Evolutionary conservation across 2,797 vertebrate species (phyloP), one percentile per base, ranked within the genome.

Genomic region (Sebastes kiyomatsui): DNA sequence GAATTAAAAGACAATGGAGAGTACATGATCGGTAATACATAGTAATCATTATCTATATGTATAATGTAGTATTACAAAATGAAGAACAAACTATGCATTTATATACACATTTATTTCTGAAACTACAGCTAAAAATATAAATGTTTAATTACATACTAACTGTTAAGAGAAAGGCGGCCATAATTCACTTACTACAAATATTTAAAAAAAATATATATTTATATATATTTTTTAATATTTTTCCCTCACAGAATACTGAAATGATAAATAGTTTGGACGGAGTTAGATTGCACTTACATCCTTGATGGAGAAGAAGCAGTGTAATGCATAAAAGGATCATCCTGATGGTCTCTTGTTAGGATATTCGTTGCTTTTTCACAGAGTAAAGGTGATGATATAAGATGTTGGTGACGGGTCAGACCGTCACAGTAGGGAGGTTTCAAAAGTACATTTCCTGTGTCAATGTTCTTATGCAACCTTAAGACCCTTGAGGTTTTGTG

Each of bases 401-500:
- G 11, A 22, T 22, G 18, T 28, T 33, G 0, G 13, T 16, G 7
- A 68, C 25, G 14, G 42, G 22, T 62, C 14, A 11, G 1, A 70
- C 25, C 46, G 16, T 58, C 42, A 56, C 23, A 46, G 16, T 1
- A 18, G 30, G 20, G 10, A 12, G 3, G 30, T 38, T 67, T 79
- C 23, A 75, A 14, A 35, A n/a, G 2, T 3, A 13, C 23, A 67
- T 75, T 87, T 88, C 88, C 84, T 90, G 75, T 33, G 13, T 30
- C 18, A 25, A 56, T 54, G 28, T 14, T 46, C 1, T 33, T 5
- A 3, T 22, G 56, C 28, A 72, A 2, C 35, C 33, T 61, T 7
- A 23, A 18, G 16, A n/a, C 55, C 16, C 16, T 56, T 35, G 56
- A 14, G 64, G 67, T 80, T 67, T 74, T 84, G 79, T 77, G 68